Base-by-base conservation (phyloP, 2,888 invertebrate genomes). In the Trichogramma evanescens region DNA sequence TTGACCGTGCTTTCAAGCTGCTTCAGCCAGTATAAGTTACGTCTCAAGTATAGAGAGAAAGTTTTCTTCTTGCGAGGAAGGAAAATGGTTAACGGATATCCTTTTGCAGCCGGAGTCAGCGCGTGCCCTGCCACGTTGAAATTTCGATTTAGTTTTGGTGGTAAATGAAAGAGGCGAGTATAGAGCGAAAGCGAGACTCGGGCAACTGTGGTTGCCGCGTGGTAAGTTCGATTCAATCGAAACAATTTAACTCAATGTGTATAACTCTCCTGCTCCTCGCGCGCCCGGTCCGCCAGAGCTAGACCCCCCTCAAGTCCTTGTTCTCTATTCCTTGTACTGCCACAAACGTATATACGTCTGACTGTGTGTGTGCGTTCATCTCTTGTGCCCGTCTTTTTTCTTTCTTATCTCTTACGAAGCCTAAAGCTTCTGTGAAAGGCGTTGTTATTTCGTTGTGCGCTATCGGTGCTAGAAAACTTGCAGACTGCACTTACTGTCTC, bases 81-180 rank as follows among this genome's bases (percentile, higher is more conserved):
- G 52, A 52, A 50, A 52, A 53, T 38, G 48, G 53, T 53, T 53
- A 58, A 58, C 53, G 42, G 41, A 57, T 26, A 26, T 26, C 26
- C 26, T 26, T 26, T 26, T 26, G 26, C 26, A 26, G 26, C 26
- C 26, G 26, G 26, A 48, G 39, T 53, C 43, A 40, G 39, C 9
- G 44, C 9, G 40, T 40, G 44, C 43, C 5, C 39, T n/a, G 38
- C 13, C 43, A 43, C 43, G 43, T 52, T 42, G 50, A 57, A 51
- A 58, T 52, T 58, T 48, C 46, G 51, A 7, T 46, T 50, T 56
- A 45, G 56, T 69, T 68, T 26, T 68, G 63, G 65, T 64, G 63
- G 63, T 64, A 66, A 65, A 65, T 61, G 56, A 62, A 63, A 58
- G 62, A 51, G 40, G 41, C 10, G 26, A n/a, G 10, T 54, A 41